phyloP scores from a whole-genome alignment of 2,888 invertebrate species.

The Sepioteuthis lessoniana region DNA sequence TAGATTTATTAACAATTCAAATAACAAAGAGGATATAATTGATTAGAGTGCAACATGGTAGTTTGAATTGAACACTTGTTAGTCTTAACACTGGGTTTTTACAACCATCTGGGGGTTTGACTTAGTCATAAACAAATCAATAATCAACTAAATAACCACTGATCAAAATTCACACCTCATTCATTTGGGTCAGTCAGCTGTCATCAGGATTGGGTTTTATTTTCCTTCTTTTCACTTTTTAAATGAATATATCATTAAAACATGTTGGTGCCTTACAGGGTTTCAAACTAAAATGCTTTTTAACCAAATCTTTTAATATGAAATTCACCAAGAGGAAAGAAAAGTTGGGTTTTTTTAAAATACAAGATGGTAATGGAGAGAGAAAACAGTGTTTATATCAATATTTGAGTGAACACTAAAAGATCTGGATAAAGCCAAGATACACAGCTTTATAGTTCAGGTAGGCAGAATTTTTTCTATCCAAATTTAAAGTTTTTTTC shows the following conservation, averaged over 20 bases:
- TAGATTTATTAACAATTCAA: not conserved
- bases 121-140: conserved; percentile 15
- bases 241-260: not conserved
- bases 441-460: no score
- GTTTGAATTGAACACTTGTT: not conserved
- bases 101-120: not conserved
- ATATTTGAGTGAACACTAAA: not conserved
- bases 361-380: not conserved
- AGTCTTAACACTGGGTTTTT: not conserved
- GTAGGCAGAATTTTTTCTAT: no score
- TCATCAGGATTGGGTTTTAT: not conserved
- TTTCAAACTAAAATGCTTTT: not conserved
- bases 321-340: not conserved
- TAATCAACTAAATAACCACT: not conserved
- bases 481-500: no score
- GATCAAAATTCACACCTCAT: not conserved
- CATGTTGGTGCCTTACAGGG: not conserved
- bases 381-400: not conserved
- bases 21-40: not conserved
- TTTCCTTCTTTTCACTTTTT: not conserved
- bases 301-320: not conserved
- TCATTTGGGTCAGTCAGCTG: conserved; percentile 1
- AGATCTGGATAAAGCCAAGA: no score
- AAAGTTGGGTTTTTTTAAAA: not conserved
- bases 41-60: not conserved